Base-by-base conservation (phyloP, 2,113 vertebrate species). In the Spheniscus mendiculus region DNA sequence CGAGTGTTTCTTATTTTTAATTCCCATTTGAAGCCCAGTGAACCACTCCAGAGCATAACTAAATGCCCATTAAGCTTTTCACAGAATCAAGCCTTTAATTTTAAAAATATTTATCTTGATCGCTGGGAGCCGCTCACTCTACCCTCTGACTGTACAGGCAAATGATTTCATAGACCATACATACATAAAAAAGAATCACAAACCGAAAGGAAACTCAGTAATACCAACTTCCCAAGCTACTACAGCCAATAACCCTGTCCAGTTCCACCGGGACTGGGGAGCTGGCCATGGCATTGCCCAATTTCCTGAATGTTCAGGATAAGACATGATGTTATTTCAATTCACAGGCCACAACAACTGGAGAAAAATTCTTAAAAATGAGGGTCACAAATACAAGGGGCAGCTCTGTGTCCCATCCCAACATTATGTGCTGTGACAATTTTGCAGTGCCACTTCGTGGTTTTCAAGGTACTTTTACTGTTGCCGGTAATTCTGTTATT, bases 381-480 rank as follows among this genome's bases (percentile, higher is more conserved):
- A 58, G 34, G 59, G 22, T 81, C 72, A 34, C 15, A 67, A 55
- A 45, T 11, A 38, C 4, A 79, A 63, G 32, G 19, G 45, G 34
- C 7, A 84, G 50, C 63, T 78, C 47, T 36, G 45, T 29, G n/a
- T 25, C 42, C 50, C 67, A 55, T 26, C 44, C 38, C 5, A 5
- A 9, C 7, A 4, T 25, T 10, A 34, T 0, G 1, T 1, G 1
- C 21, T 62, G 14, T 11, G 23, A 66, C 34, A n/a, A 11, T n/a
- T 45, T 23, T 34, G 25, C 44, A 69, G 49, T 13, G 23, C 8
- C 26, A 25, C n/a, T 40, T 55, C 61, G 50, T 55, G 52, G 27
- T 55, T 62, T 81, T 19, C 81, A 74, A 73, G 49, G 42, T 23
- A 15, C 27, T 70, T 76, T 36, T 34, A 69, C 15, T 19, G 17